A percentile compares a stretch with the other conserved stretches of the same genome.
These are phyloP conservation scores for Noctua janthe DNA, from an alignment of 2,888 invertebrate genomes.

Conservation along the genomic window DNA sequence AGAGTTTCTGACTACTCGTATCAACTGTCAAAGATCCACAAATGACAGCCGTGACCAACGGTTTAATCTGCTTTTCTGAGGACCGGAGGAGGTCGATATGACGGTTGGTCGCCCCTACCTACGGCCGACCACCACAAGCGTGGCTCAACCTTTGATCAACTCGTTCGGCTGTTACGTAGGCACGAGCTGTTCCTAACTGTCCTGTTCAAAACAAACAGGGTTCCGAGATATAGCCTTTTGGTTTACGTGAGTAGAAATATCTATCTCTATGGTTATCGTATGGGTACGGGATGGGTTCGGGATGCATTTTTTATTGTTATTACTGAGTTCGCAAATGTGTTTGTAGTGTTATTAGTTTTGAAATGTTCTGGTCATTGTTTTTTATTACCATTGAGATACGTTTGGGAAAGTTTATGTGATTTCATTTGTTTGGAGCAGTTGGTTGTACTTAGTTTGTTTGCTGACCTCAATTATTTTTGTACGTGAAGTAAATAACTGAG, in stretches of 20 bases:
- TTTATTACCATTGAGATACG: constrained; percentile 37
- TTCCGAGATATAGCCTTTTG: neutral
- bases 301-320: constrained; percentile 64
- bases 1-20: neutral
- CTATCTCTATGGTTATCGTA: constrained; percentile 41
- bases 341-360: constrained; percentile 60
- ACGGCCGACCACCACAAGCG: neutral
- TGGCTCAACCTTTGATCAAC: neutral
- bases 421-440: constrained; percentile 22
- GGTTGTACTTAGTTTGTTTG: neutral
- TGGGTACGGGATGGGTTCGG: constrained; percentile 3
- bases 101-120: neutral
- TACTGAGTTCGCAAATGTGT: constrained; percentile 51
- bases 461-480: neutral
- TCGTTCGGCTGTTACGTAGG: neutral
- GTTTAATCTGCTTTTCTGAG: neutral
- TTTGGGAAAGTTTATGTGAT: constrained; percentile 25
- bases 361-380: constrained; percentile 47
- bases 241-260: constrained; percentile 10
- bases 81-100: neutral
- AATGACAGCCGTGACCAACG: neutral
- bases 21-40: neutral
- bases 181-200: neutral
- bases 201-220: neutral
- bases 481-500: neutral